A percentile compares a stretch with the other conserved stretches of the same genome.
Evolutionary conservation across 2,888 invertebrate species (phyloP).

Genomic region (Gnatocerus cornutus): DNA sequence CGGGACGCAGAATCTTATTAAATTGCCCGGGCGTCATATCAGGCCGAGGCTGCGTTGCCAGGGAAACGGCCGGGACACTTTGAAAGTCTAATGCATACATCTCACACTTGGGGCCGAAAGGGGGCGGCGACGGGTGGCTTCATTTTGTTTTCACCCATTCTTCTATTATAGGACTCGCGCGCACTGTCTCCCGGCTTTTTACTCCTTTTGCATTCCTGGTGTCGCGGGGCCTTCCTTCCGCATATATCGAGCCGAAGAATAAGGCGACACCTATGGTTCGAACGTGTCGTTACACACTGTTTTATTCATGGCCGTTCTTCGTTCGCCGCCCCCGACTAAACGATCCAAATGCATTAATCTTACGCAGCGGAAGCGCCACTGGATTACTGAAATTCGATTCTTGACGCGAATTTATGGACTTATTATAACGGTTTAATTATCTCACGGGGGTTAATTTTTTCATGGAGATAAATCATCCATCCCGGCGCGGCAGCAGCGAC

Average conservation of each 20-base stretch:
- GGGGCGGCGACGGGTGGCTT: slow-evolving; percentile 63
- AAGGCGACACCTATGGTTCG: slow-evolving; percentile 48
- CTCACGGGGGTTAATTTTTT: slow-evolving; percentile 12
- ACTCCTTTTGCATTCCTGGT: slow-evolving; percentile 50
- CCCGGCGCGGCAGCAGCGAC: not conserved
- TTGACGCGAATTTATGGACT: slow-evolving; percentile 53
- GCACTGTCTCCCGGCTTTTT: slow-evolving; percentile 57
- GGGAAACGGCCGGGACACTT: slow-evolving; percentile 79
- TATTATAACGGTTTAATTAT: slow-evolving; percentile 55
- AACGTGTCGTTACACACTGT: slow-evolving; percentile 39
- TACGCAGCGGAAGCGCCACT: slow-evolving; percentile 51
- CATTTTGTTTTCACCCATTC: slow-evolving; percentile 70
- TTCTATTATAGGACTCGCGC: slow-evolving; percentile 65
- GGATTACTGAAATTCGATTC: slow-evolving; percentile 50
- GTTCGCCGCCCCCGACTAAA: slow-evolving; percentile 52
- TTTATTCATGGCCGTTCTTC: slow-evolving; percentile 47
- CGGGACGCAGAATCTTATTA: slow-evolving; percentile 73
- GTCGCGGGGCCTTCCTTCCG: slow-evolving; percentile 32
- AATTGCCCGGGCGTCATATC: slow-evolving; percentile 79
- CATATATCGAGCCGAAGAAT: slow-evolving; percentile 15
- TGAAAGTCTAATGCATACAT: slow-evolving; percentile 73
- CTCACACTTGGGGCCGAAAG: slow-evolving; percentile 68
- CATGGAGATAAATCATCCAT: slow-evolving; percentile 6
- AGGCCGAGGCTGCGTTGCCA: slow-evolving; percentile 78
- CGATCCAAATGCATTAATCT: slow-evolving; percentile 61